These are phyloP conservation scores for Rhynchomys soricoides DNA, from an alignment of 2,113 vertebrate species.

Conservation along the genomic window DNA sequence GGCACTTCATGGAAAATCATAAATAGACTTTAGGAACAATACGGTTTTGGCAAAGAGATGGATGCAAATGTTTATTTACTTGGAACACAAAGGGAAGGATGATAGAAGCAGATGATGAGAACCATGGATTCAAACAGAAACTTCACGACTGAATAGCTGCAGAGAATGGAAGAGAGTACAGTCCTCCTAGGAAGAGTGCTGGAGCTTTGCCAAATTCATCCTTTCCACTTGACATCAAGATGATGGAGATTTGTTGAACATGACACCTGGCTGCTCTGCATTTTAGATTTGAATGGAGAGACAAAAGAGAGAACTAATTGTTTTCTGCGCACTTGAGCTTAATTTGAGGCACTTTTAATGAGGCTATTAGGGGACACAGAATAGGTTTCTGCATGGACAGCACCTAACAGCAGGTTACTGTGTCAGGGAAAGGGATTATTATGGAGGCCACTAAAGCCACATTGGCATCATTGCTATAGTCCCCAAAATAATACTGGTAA, in stretches of 20 bases:
- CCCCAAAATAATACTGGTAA: constrained; percentile 36
- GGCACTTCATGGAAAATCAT: neutral
- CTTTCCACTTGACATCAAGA: constrained; percentile 81
- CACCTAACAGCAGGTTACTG: constrained; percentile 68
- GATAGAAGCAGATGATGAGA: neutral
- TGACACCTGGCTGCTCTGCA: constrained; percentile 84
- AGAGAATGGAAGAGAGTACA: neutral
- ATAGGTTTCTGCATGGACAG: constrained; percentile 78
- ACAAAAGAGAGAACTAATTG: constrained; percentile 87
- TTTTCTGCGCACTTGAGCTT: constrained; percentile 83
- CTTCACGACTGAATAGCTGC: neutral
- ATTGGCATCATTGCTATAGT: neutral
- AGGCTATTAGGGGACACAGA: constrained; percentile 79
- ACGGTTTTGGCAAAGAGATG: neutral
- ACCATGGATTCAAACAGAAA: neutral
- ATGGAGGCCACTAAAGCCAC: constrained; percentile 33
- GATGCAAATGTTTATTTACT: neutral
- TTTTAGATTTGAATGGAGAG: constrained; percentile 79
- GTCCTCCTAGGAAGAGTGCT: constrained; percentile 24
- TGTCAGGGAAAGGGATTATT: constrained; percentile 22
- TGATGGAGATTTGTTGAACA: constrained; percentile 85
- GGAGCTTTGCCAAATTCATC: constrained; percentile 80
- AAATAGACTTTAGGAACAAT: neutral
- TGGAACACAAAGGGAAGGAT: neutral
- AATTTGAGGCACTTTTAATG: constrained; percentile 85